Percentiles rank a stretch among this genome's conserved stretches.
Evolutionary conservation across 2,113 vertebrate species (phyloP).

Genomic region (Cricetomys ansorgei): DNA sequence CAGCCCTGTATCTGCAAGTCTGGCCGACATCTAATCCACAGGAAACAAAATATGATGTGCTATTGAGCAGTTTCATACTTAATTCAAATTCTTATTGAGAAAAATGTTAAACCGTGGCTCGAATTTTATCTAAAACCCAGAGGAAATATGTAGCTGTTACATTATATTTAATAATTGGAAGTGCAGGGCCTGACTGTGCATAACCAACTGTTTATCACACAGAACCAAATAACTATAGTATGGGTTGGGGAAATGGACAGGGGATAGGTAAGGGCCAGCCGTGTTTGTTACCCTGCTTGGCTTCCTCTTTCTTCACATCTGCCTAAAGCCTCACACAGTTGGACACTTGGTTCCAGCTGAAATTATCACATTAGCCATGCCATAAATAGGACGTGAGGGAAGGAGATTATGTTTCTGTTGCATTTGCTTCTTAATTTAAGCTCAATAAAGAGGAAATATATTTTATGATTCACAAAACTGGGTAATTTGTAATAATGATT

Average conservation of each 20-base stretch:
- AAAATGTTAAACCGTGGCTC: not conserved
- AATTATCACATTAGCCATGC: not conserved
- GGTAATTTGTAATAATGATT: not conserved
- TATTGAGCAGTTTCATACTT: not conserved
- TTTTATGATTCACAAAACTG: not conserved
- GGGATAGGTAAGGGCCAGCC: too few relatives aligned
- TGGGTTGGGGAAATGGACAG: too few relatives aligned
- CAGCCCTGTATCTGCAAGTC: not conserved
- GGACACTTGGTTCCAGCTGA: not conserved
- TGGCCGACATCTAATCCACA: not conserved
- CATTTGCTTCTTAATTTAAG: not conserved
- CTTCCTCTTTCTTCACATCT: not conserved
- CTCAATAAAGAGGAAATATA: not conserved
- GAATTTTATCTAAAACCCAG: not conserved
- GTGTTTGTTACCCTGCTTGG: too few relatives aligned
- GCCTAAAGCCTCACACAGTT: not conserved
- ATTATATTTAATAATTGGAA: not conserved
- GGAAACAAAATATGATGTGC: not conserved
- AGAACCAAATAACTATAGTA: not conserved
- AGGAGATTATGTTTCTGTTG: not conserved
- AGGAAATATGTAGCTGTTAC: not conserved
- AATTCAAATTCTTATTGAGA: not conserved
- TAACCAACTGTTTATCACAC: not conserved
- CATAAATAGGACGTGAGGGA: not conserved
- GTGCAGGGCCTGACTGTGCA: not conserved